Evolutionary conservation across 2,888 invertebrate genomes (phyloP).

Genomic region (Tridacna crocea): DNA sequence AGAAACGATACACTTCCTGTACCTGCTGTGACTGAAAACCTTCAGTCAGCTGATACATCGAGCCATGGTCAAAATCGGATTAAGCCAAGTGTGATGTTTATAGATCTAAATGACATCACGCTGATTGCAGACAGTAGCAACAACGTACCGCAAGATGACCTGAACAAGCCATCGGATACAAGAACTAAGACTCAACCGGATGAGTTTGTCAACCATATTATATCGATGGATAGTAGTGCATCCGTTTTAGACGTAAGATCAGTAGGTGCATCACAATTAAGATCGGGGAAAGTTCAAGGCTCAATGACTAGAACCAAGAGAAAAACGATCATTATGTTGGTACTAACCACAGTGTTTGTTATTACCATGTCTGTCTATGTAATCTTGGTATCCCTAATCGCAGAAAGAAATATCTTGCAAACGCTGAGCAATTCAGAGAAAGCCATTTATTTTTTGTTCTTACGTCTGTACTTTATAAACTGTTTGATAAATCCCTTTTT

Average conservation of each 20-base stretch:
- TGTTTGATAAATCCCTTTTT: constrained; percentile 38
- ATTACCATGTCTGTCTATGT: constrained; percentile 31
- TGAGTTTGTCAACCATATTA: too few relatives aligned
- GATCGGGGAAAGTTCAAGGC: constrained; percentile 2
- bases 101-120: neutral
- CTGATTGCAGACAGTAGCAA: neutral
- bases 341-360: constrained; percentile 33
- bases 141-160: neutral
- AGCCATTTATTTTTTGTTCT: constrained; percentile 35
- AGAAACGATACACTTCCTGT: too few relatives aligned
- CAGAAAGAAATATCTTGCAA: constrained; percentile 25
- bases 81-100: too few relatives aligned
- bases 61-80: too few relatives aligned
- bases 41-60: neutral
- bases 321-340: constrained; percentile 40
- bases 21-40: neutral
- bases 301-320: constrained; percentile 1
- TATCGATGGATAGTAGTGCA: too few relatives aligned
- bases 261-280: neutral
- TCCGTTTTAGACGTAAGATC: neutral
- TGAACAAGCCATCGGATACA: too few relatives aligned
- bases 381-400: constrained; percentile 23
- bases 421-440: constrained; percentile 15
- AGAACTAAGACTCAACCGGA: too few relatives aligned
- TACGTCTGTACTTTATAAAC: constrained; percentile 37